Evolutionary conservation across 2,113 vertebrate genomes (phyloP).

Genomic region (Nematolebias whitei): DNA sequence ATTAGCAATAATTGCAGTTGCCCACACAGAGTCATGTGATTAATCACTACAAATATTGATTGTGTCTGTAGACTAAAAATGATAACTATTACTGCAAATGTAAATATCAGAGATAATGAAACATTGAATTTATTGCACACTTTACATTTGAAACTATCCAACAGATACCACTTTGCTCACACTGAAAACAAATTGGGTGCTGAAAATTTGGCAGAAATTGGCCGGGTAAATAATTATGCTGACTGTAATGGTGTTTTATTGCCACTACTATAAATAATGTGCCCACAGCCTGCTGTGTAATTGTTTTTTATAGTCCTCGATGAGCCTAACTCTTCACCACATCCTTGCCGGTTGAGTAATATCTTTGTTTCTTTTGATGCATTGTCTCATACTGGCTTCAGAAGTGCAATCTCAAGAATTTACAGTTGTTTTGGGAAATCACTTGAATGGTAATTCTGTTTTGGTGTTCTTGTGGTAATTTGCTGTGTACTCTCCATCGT

Average conservation of each 20-base stretch:
- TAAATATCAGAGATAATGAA: not conserved
- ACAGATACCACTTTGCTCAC: conserved; percentile 7
- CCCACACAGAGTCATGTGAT: not conserved
- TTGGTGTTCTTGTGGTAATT: conserved; percentile 38
- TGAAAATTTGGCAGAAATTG: conserved; percentile 21
- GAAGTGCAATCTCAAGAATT: conserved; percentile 31
- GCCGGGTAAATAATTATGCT: conserved; percentile 41
- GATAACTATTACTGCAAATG: not conserved
- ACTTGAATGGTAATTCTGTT: conserved; percentile 45
- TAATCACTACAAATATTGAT: not conserved
- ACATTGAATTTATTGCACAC: no score
- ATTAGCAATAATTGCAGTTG: not conserved
- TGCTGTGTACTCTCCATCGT: conserved; percentile 10
- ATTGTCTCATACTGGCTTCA: conserved; percentile 43
- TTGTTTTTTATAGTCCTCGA: conserved; percentile 51
- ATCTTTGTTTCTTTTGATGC: conserved; percentile 50
- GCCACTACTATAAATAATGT: conserved; percentile 43
- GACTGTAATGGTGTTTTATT: conserved; percentile 50
- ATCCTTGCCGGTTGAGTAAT: conserved; percentile 49
- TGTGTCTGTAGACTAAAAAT: not conserved
- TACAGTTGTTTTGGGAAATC: conserved; percentile 63
- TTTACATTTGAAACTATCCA: conserved; percentile 8
- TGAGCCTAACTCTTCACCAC: conserved; percentile 59
- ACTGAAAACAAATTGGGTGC: conserved; percentile 14
- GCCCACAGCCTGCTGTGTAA: conserved; percentile 35